Base-by-base conservation (phyloP, 2,888 invertebrate species). In the Machimus atricapillus region DNA sequence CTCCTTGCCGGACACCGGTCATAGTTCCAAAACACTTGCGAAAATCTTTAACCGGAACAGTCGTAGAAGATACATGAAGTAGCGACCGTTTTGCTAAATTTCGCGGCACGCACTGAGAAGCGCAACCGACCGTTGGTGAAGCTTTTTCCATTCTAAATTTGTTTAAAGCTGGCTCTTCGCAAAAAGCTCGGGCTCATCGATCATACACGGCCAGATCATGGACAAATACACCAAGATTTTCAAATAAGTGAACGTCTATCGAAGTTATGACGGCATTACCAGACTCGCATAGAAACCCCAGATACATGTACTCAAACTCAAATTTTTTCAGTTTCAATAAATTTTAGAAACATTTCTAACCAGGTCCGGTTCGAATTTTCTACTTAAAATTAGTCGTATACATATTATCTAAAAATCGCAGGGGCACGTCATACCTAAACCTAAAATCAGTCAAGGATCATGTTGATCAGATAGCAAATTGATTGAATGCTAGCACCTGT, bases 131-230 rank as follows among this genome's bases (percentile, higher is more conserved):
- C 31, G 31, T 46, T 73, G 37, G 74, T 74, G 43, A 43, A 85
- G 85, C 85, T 85, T 85, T 85, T 85, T 74, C 74, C 46, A 73
- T 73, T 85, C 85, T 85, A 85, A 85, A 85, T 85, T 74, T 74
- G 74, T 74, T 74, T 23, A 74, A 85, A 85, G 85, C 74, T 85
- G 74, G 52, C 46, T 74, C 19, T 31, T 43, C 74, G 58, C 34
- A 43, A 85, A 85, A 85, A 85, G 85, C 85, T 85, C 74, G 74
- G n/a, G 43, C 74, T 27, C 66, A 58, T 58, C 82, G 82, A 82
- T 82, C 58, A 34, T 37, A 34, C 52, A 58, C 58, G 16, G n/a
- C 27, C n/a, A 82, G 19, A 37, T 58, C 66, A 82, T 82, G 58
- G 82, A 82, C 82, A 82, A 82, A 58, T 58, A 66, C 82, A 52